These are phyloP conservation scores for Mallotus villosus DNA, from an alignment of 2,797 vertebrate species.

Conservation along the genomic window DNA sequence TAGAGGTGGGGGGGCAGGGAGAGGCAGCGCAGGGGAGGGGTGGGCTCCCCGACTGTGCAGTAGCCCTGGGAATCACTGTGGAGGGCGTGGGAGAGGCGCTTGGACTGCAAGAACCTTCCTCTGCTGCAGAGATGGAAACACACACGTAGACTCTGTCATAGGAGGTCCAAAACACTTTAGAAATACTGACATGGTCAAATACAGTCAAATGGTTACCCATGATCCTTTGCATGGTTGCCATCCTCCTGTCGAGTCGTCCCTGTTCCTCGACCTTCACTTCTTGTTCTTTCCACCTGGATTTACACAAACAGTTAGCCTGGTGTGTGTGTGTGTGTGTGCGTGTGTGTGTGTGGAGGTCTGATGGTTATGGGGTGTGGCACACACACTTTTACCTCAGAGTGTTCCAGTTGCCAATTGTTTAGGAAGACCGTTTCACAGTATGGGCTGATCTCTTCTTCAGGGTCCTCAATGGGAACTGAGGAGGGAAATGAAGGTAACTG, in stretches of 20 bases:
- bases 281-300: constrained; percentile 47
- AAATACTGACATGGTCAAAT: background rate
- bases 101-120: constrained; percentile 56
- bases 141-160: background rate
- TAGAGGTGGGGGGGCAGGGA: constrained; percentile 71
- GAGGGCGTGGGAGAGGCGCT: constrained; percentile 59
- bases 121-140: constrained; percentile 41
- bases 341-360: too few relatives aligned
- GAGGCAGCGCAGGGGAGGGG: constrained; percentile 41
- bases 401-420: constrained; percentile 47
- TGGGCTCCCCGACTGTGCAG: constrained; percentile 80
- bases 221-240: constrained; percentile 56
- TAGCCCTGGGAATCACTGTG: constrained; percentile 78
- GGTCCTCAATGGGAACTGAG: constrained; percentile 62
- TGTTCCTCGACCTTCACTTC: constrained; percentile 46
- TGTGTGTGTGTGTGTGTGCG: background rate
- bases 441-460: constrained; percentile 82
- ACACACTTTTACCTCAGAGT: constrained; percentile 62
- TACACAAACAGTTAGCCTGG: constrained; percentile 10
- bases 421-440: constrained; percentile 89
- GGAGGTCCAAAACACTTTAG: background rate
- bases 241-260: constrained; percentile 44
- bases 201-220: constrained; percentile 61
- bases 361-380: too few relatives aligned
- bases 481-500: background rate